Evolutionary conservation across 2,888 invertebrate genomes (phyloP).

Genomic region (Microchrysa polita): DNA sequence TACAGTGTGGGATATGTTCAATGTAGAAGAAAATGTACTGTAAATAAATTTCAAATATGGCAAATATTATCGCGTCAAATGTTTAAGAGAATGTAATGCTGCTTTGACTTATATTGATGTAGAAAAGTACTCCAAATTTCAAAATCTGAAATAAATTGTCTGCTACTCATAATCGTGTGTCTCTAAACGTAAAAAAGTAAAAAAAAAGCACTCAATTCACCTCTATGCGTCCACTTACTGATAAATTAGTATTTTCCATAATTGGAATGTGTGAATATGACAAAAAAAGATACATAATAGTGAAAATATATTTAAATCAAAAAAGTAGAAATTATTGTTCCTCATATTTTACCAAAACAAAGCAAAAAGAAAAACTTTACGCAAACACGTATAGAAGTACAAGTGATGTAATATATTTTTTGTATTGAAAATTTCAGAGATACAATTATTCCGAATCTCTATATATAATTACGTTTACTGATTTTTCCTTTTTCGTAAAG

Average conservation of each 20-base stretch:
- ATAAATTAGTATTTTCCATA: constrained; percentile 18
- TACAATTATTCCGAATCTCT: not conserved
- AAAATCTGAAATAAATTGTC: no score
- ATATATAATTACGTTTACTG: not conserved
- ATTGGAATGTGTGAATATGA: constrained; percentile 8
- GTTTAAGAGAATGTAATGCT: no score
- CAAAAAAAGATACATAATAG: not conserved
- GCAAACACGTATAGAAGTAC: constrained; percentile 5
- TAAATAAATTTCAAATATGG: no score
- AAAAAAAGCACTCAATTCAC: not conserved
- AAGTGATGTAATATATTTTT: constrained; percentile 28
- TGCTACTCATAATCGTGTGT: no score
- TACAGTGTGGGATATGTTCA: not conserved
- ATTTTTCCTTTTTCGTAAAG: not conserved
- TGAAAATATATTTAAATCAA: not conserved
- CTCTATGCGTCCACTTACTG: not conserved
- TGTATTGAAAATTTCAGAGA: constrained; percentile 10
- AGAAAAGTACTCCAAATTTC: no score
- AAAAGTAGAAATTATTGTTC: constrained; percentile 33
- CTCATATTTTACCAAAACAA: constrained; percentile 38
- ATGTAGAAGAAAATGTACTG: constrained; percentile 13
- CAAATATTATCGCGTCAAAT: no score
- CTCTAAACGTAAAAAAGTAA: no score
- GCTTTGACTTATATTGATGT: no score
- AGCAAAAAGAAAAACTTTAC: no score